Conservation (phyloP, 2,888 invertebrate genomes). For the Rhingia campestris region DNA sequence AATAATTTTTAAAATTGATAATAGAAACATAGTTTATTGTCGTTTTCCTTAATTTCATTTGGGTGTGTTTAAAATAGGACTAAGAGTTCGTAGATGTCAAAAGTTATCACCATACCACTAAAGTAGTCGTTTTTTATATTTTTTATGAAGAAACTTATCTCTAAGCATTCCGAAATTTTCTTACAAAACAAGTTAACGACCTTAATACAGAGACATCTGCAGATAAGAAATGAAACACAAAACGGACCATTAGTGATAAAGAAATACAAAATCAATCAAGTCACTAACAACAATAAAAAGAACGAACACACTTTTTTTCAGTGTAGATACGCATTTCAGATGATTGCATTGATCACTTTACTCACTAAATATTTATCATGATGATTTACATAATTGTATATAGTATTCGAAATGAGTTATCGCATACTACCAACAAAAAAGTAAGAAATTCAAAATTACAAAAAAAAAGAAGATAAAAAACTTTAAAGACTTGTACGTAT, state of each 20-base stretch:
- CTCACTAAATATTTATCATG: conserved; percentile 34
- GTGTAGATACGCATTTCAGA: conserved; percentile 15
- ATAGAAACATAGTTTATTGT: no score
- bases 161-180: neutral
- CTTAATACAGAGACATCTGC: neutral
- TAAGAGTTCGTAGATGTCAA: neutral
- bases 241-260: conserved; percentile 27
- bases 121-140: neutral
- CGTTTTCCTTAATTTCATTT: no score
- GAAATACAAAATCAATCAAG: neutral
- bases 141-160: no score
- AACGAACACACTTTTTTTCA: conserved; percentile 14
- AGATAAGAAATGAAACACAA: conserved; percentile 31
- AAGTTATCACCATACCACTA: conserved; percentile 15
- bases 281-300: neutral
- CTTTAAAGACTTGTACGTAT: neutral
- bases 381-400: neutral
- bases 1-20: no score
- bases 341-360: conserved; percentile 23
- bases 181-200: conserved; percentile 33
- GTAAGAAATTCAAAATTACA: neutral
- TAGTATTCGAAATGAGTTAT: conserved; percentile 16
- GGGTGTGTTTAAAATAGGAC: no score
- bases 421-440: conserved; percentile 26
- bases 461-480: no score